Base-by-base conservation (phyloP, 2,888 invertebrate species). In the Cryptocephalus primarius region DNA sequence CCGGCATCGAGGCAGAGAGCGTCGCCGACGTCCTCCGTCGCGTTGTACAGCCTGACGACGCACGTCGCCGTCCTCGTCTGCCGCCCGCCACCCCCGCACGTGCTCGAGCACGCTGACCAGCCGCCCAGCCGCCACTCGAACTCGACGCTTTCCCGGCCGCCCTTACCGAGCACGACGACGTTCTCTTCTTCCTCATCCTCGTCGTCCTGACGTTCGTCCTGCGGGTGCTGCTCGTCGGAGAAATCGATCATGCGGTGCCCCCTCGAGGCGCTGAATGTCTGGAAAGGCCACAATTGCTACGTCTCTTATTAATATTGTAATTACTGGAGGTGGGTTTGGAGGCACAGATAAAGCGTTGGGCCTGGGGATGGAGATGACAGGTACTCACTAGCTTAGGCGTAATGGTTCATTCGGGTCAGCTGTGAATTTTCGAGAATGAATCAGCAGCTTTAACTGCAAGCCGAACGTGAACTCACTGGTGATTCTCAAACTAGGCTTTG, bases 31-130 rank as follows among this genome's bases (percentile, higher is more conserved):
- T 75, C 72, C 50, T 76, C 74, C 1, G 76, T 75, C 9, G 71
- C 69, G 56, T 79, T 78, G 55, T 75, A 70, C 9, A 75, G 60
- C 33, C 72, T 70, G 49, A 84, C 85, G 68, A 87, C 80, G 62
- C 88, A 87, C 49, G 85, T 78, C 1, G 80, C 81, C 44, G 79
- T 80, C 57, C 84, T 77, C 65, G 82, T 80, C 75, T 83, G 75
- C 52, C 76, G 75, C 1, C 90, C 91, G 45, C 77, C 77, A 39
- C 83, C 83, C 1, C 88, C 88, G 60, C 93, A 94, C 1, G 81
- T 80, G 54, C 85, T 83, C 1, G 86, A 88, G 65, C 94, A 94
- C 10, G 80, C 76, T 0, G 90, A 85, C 94, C 94, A 95, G 9
- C 85, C 82, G 1, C 85, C 83, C 9, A 84, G 79, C 62, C 79